Percentiles rank a stretch among this genome's conserved stretches.
These are phyloP conservation scores for Erannis defoliaria DNA, from an alignment of 2,888 invertebrate species.

Conservation along the genomic window DNA sequence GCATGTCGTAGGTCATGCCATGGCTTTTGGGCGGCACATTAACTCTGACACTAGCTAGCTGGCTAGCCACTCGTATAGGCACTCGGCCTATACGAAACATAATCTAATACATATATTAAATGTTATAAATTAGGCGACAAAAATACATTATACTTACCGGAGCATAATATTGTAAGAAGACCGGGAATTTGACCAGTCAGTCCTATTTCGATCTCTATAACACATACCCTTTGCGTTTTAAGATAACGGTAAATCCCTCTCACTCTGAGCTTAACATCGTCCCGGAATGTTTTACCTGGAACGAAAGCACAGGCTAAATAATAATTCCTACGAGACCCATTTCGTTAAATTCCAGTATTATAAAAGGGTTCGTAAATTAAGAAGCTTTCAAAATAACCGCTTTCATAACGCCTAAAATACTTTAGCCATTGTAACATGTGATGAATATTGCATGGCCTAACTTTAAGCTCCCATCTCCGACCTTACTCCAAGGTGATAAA, in stretches of 20 bases:
- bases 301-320: slow-evolving; percentile 1
- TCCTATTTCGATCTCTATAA: neutral
- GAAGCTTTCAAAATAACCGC: slow-evolving; percentile 14
- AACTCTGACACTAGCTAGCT: too few species aligned
- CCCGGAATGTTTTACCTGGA: slow-evolving; percentile 30
- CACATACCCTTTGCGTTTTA: neutral
- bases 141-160: neutral
- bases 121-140: neutral
- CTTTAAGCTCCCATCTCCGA: slow-evolving; percentile 18
- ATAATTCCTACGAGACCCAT: slow-evolving; percentile 2
- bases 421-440: slow-evolving; percentile 32
- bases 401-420: slow-evolving; percentile 29
- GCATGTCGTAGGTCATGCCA: too few species aligned
- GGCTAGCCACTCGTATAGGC: too few species aligned
- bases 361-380: slow-evolving; percentile 24
- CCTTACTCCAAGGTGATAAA: slow-evolving; percentile 32
- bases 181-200: neutral
- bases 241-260: slow-evolving; percentile 1
- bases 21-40: too few species aligned
- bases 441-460: slow-evolving; percentile 33
- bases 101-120: neutral
- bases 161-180: neutral
- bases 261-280: slow-evolving; percentile 1
- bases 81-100: too few species aligned
- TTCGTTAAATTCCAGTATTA: slow-evolving; percentile 12